These are phyloP conservation scores for Dioctria rufipes DNA, from an alignment of 2,888 invertebrate species.

Conservation along the genomic window DNA sequence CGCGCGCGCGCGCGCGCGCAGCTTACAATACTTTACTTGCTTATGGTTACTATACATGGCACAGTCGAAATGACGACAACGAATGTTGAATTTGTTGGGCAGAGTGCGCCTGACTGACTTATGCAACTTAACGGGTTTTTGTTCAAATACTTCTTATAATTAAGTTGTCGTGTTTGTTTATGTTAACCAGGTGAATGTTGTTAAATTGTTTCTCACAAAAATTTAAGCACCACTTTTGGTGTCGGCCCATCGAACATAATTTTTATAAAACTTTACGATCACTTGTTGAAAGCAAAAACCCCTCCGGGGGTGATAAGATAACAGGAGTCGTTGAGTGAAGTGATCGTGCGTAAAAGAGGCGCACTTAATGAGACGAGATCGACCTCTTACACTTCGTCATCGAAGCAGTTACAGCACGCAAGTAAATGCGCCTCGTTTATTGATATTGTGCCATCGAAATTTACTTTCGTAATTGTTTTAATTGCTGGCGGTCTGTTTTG, in stretches of 20 bases:
- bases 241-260: neutral
- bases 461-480: conserved; percentile 37
- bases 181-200: conserved; percentile 47
- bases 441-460: conserved; percentile 31
- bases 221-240: conserved; percentile 30
- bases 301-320: conserved; percentile 4
- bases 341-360: conserved; percentile 43
- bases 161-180: conserved; percentile 53
- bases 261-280: conserved; percentile 6
- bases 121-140: conserved; percentile 47
- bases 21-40: neutral
- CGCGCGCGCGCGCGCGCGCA: neutral
- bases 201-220: conserved; percentile 31
- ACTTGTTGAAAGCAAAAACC: neutral
- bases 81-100: neutral
- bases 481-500: too few relatives aligned
- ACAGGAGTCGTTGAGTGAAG: conserved; percentile 26
- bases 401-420: neutral
- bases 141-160: conserved; percentile 49
- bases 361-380: conserved; percentile 16
- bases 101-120: neutral
- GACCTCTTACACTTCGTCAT: conserved; percentile 17
- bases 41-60: neutral
- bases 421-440: neutral
- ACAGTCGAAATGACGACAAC: conserved; percentile 21